These are phyloP conservation scores for Rhinolophus ferrumequinum DNA, from an alignment of 2,113 vertebrate species.

Conservation along the genomic window DNA sequence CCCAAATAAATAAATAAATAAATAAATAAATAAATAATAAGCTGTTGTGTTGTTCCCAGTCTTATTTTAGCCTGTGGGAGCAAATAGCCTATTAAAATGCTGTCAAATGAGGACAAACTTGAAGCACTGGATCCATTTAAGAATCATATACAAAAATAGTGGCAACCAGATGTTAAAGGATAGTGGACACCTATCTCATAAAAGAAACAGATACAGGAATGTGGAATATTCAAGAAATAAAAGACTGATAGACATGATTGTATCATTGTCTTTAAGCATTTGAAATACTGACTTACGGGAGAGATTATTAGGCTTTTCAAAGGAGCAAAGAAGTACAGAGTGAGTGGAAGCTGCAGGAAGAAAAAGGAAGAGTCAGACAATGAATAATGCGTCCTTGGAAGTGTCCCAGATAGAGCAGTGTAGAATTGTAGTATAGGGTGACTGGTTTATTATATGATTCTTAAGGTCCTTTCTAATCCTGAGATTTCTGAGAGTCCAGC, in stretches of 20 bases:
- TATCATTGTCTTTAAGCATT: constrained; percentile 25
- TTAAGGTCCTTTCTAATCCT: not conserved
- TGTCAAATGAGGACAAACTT: not conserved
- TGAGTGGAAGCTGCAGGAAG: not conserved
- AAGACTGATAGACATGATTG: not conserved
- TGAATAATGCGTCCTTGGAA: not conserved
- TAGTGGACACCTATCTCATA: not conserved
- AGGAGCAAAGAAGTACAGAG: not conserved
- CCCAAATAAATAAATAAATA: too few species aligned
- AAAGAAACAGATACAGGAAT: not conserved
- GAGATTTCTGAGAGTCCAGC: not conserved
- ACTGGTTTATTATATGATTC: not conserved
- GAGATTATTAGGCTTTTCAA: not conserved
- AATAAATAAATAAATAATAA: too few species aligned
- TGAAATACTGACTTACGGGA: not conserved
- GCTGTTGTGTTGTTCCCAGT: not conserved
- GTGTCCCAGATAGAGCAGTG: not conserved
- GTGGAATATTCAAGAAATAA: not conserved
- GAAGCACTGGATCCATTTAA: not conserved
- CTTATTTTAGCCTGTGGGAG: not conserved
- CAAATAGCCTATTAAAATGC: not conserved
- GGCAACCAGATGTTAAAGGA: constrained; percentile 12
- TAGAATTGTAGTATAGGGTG: not conserved
- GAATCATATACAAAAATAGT: not conserved
- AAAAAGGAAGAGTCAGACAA: not conserved